Evolutionary conservation across 2,888 invertebrate species (phyloP), one percentile per base, ranked within the genome.

Genomic region (Tenodera sinensis): DNA sequence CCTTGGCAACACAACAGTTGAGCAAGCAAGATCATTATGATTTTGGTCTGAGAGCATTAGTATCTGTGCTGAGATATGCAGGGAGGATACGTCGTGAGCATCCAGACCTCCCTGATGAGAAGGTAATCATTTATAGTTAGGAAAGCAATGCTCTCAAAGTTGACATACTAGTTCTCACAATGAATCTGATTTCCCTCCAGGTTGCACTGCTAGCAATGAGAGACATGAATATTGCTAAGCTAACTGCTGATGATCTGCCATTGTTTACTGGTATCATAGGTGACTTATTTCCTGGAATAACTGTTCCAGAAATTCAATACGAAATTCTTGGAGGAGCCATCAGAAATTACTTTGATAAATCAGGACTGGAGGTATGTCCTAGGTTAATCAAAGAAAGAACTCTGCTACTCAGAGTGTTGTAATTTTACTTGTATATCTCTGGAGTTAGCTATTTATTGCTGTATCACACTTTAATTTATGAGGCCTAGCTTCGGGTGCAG

Each of bases 11-110:
- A 92, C 97, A 98, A 92, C 98, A 98, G 93, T 93, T 98, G 42
- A 97, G 97, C 30, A 97, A 97, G 92, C 98, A 98, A 92, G 96
- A 96, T 92, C 98, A 98, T 93, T 98, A 98, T 92, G 98, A 98
- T 93, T 98, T 98, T 92, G 98, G 98, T 0, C 93, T 98, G 20
- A 95, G 98, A 83, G 97, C 98, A 0, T 97, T 98, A 95, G 97
- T 97, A 0, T 97, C 98, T 0, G 93, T 98, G 86, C 94, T 98
- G 84, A 94, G 98, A 88, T 98, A 98, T 92, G 98, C 98, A 1
- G 98, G 98, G 0, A 95, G 95, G 85, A 98, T 98, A 93, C 94
- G 97, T 91, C 94, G 97, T 9, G 95, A 95, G 81, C 95, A 96
- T 91, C 94, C 96, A 0, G 93, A 95, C 91, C 93, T 96, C 30